Conservation (phyloP, 2,797 vertebrate genomes). For the Acanthis flammea region DNA sequence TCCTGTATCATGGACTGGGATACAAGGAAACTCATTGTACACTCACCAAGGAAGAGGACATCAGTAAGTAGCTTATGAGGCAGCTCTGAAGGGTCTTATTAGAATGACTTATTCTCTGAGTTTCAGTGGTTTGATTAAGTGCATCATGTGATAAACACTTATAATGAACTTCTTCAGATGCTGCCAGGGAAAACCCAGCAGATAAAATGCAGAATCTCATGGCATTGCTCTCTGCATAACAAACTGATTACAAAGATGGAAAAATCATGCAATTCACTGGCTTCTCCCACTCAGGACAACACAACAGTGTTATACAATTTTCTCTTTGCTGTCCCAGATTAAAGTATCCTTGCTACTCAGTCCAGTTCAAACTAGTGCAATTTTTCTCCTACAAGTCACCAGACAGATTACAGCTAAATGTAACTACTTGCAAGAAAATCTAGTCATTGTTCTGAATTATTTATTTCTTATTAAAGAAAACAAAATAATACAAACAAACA, state of each 20-base stretch:
- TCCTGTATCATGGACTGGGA: slow-evolving; percentile 68
- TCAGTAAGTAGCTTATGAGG: slow-evolving; percentile 72
- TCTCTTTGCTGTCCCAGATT: slow-evolving; percentile 14
- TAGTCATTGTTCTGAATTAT: not conserved
- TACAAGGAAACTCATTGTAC: slow-evolving; percentile 77
- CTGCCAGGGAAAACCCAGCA: slow-evolving; percentile 72
- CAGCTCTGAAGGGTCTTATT: slow-evolving; percentile 71
- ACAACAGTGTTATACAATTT: slow-evolving; percentile 47
- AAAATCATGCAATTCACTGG: slow-evolving; percentile 41
- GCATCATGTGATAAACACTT: slow-evolving; percentile 70
- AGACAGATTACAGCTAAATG: not conserved
- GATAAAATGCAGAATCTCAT: slow-evolving; percentile 63
- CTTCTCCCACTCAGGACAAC: slow-evolving; percentile 42
- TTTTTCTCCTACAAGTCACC: not conserved
- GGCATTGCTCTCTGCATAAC: slow-evolving; percentile 51
- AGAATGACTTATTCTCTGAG: slow-evolving; percentile 69
- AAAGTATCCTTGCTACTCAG: slow-evolving; percentile 4
- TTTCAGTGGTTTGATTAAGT: slow-evolving; percentile 74
- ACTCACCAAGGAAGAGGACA: slow-evolving; percentile 63
- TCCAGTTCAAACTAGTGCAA: not conserved
- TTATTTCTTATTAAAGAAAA: not conserved
- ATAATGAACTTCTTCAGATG: slow-evolving; percentile 74
- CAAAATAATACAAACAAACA: not conserved
- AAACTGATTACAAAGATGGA: slow-evolving; percentile 54
- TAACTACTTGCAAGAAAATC: not conserved